Conservation (phyloP, 53 echinoderm and acorn worm genomes). For the Holothuria scabra region DNA sequence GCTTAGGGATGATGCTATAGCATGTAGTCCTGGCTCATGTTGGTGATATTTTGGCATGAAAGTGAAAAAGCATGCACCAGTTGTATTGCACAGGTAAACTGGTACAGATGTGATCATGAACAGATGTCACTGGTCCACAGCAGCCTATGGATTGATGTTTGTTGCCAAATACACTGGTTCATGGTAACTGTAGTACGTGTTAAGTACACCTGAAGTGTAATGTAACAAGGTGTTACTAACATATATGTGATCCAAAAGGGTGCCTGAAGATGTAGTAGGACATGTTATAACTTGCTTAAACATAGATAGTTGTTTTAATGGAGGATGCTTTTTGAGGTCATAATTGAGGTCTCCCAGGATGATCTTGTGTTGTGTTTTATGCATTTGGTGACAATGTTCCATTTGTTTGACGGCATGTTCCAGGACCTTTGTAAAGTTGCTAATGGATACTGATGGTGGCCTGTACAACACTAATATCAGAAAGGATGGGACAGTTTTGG, state of each 20-base stretch:
- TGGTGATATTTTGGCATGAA: too few species aligned
- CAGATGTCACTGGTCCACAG: neutral
- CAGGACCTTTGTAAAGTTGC: neutral
- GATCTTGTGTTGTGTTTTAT: conserved; percentile 12
- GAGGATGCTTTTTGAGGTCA: neutral
- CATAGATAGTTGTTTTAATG: neutral
- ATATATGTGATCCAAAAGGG: conserved; percentile 7
- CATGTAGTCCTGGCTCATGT: too few species aligned
- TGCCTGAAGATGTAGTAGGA: neutral
- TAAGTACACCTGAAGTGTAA: conserved; percentile 1
- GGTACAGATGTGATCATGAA: too few species aligned
- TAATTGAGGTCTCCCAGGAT: conserved; percentile 11
- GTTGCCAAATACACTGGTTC: conserved; percentile 17
- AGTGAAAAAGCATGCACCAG: too few species aligned
- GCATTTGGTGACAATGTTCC: conserved; percentile 9
- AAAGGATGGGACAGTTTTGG: neutral
- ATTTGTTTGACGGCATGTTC: neutral
- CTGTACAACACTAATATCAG: neutral
- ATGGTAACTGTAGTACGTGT: conserved; percentile 33
- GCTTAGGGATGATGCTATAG: too few species aligned
- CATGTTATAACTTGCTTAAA: conserved; percentile 2
- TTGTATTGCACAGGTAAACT: too few species aligned
- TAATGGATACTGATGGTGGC: neutral
- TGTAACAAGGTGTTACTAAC: neutral
- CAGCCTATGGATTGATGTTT: neutral